A percentile compares a stretch with the other conserved stretches of the same genome.
Evolutionary conservation across 2,888 invertebrate genomes (phyloP).

Genomic region (Rhodophaea formosa): DNA sequence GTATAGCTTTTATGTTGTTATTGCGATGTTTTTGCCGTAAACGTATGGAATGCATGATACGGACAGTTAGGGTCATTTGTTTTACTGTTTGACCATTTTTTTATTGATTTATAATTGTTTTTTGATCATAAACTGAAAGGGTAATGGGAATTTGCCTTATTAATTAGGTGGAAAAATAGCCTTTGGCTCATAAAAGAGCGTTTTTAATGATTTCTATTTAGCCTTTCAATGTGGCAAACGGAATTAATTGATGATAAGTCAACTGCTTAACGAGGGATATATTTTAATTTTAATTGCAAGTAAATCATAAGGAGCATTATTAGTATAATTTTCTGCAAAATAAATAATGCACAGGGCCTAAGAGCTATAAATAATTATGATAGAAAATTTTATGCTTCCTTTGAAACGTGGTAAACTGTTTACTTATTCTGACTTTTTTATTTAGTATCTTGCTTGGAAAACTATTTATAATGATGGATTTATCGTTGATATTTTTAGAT

Average conservation of each 20-base stretch:
- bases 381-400: background rate
- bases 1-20: conserved; percentile 80
- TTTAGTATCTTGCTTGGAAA: too few species aligned
- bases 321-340: conserved; percentile 1
- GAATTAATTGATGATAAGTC: conserved; percentile 1
- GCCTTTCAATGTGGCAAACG: conserved; percentile 1
- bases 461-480: too few species aligned
- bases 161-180: conserved; percentile 19
- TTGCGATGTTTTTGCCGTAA: conserved; percentile 78
- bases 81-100: conserved; percentile 60
- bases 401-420: background rate
- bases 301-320: background rate
- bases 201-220: conserved; percentile 1
- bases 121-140: conserved; percentile 34
- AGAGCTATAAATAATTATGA: background rate
- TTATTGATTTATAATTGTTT: conserved; percentile 60
- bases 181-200: conserved; percentile 2
- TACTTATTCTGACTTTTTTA: too few species aligned
- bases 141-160: conserved; percentile 32
- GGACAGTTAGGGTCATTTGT: conserved; percentile 67
- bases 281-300: background rate
- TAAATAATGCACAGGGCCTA: background rate
- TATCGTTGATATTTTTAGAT: too few species aligned
- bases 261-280: background rate
- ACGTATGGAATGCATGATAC: conserved; percentile 75